phyloP scores from a whole-genome alignment of 1,140 invertebrate species.

The Lutraria rhynchaena region DNA sequence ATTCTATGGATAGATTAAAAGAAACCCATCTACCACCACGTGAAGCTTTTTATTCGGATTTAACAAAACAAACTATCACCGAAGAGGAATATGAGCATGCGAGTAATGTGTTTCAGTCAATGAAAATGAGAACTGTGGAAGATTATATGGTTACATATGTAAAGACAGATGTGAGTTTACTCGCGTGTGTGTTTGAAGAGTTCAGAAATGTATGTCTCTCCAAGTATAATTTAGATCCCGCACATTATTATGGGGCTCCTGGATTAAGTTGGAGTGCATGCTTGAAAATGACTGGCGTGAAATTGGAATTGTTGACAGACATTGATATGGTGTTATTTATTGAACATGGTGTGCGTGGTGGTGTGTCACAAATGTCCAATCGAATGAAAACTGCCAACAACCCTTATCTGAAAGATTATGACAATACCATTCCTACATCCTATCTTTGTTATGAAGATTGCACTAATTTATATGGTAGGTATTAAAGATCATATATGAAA shows the following conservation, averaged over 20 bases:
- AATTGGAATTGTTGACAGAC: slow-evolving; percentile 67
- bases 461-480: slow-evolving; percentile 34
- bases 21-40: slow-evolving; percentile 15
- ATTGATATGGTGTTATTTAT: slow-evolving; percentile 65
- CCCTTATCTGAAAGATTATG: slow-evolving; percentile 42
- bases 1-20: slow-evolving; percentile 3
- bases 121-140: slow-evolving; percentile 75
- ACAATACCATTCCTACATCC: neutral
- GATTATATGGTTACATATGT: slow-evolving; percentile 81
- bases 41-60: slow-evolving; percentile 19
- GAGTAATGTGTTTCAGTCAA: slow-evolving; percentile 67
- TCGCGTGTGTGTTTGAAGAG: slow-evolving; percentile 83
- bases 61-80: slow-evolving; percentile 37
- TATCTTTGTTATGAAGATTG: slow-evolving; percentile 23
- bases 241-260: slow-evolving; percentile 69
- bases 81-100: slow-evolving; percentile 68
- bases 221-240: slow-evolving; percentile 69
- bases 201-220: slow-evolving; percentile 67
- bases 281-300: slow-evolving; percentile 64
- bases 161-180: slow-evolving; percentile 53
- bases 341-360: slow-evolving; percentile 69
- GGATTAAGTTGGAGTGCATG: slow-evolving; percentile 70
- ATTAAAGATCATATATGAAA: slow-evolving; percentile 61
- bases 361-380: slow-evolving; percentile 57
- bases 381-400: slow-evolving; percentile 66